A percentile compares a stretch with the other conserved stretches of the same genome.
Evolutionary conservation across 2,113 vertebrate genomes (phyloP).

Genomic region (Heterochromis multidens): DNA sequence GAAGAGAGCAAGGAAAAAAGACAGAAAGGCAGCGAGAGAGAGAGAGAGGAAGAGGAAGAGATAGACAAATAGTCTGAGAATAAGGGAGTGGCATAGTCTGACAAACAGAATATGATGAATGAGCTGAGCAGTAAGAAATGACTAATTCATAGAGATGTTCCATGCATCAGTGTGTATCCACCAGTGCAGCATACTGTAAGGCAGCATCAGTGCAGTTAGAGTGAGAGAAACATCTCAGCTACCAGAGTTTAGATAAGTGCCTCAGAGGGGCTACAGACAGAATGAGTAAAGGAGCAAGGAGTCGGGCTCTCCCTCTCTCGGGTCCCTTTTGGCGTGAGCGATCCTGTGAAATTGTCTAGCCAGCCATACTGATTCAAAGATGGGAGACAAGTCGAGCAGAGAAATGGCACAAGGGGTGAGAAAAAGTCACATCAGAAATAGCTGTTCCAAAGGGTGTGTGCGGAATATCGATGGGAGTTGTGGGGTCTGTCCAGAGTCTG

Average conservation of each 20-base stretch:
- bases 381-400: slow-evolving; percentile 60
- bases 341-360: slow-evolving; percentile 67
- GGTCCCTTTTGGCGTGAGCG: slow-evolving; percentile 62
- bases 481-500: slow-evolving; percentile 47
- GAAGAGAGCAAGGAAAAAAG: not conserved
- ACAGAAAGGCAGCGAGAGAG: not conserved
- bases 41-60: not conserved
- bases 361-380: slow-evolving; percentile 63
- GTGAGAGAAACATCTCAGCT: slow-evolving; percentile 45
- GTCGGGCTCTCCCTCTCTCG: slow-evolving; percentile 58
- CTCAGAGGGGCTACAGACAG: slow-evolving; percentile 41
- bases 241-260: slow-evolving; percentile 58
- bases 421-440: slow-evolving; percentile 62
- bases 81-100: slow-evolving; percentile 64
- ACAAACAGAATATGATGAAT: slow-evolving; percentile 67
- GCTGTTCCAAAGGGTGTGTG: slow-evolving; percentile 51
- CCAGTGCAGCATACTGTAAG: slow-evolving; percentile 40
- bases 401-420: slow-evolving; percentile 60
- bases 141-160: slow-evolving; percentile 71
- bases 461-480: slow-evolving; percentile 57
- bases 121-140: slow-evolving; percentile 57
- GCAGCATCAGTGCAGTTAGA: slow-evolving; percentile 19
- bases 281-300: slow-evolving; percentile 41
- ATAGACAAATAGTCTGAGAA: slow-evolving; percentile 63
- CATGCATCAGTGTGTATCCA: slow-evolving; percentile 52